Percentiles rank a stretch among this genome's conserved stretches.
Conservation (phyloP, 2,113 vertebrate genomes). For the Hyperoodon ampullatus region DNA sequence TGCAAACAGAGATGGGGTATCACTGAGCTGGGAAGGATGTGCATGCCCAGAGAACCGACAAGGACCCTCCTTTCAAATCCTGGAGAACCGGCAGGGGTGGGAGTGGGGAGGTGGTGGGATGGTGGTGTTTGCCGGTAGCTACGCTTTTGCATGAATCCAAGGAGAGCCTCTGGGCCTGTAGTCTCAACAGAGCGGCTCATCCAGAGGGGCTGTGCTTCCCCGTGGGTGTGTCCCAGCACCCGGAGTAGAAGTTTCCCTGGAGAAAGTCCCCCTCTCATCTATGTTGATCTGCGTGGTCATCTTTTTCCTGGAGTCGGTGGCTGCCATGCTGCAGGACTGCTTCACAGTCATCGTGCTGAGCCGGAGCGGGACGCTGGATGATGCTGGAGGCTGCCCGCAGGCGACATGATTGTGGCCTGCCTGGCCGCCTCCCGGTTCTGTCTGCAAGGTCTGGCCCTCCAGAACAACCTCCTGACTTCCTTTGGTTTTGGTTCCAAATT, state of each 20-base stretch:
- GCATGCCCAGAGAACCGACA: background rate
- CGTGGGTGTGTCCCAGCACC: accelerated
- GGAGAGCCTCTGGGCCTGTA: background rate
- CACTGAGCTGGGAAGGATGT: background rate
- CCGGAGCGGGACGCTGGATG: accelerated
- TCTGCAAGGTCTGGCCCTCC: background rate
- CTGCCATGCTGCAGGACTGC: background rate
- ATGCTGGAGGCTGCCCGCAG: background rate
- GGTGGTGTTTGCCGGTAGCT: background rate
- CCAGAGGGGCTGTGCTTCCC: background rate
- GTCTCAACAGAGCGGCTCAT: background rate
- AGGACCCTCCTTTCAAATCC: background rate
- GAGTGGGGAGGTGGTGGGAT: too few relatives aligned
- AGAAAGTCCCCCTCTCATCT: background rate
- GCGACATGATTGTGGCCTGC: background rate
- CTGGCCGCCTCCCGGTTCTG: background rate
- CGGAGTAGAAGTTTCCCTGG: background rate
- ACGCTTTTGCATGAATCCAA: background rate
- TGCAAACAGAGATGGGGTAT: background rate
- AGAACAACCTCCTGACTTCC: background rate
- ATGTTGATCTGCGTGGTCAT: accelerated
- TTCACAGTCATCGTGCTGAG: background rate
- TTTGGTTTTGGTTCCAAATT: background rate
- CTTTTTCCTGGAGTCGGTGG: background rate
- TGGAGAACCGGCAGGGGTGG: background rate